phyloP scores from a whole-genome alignment of 2,797 vertebrate genomes.

The Stomatorhinus walkeri region DNA sequence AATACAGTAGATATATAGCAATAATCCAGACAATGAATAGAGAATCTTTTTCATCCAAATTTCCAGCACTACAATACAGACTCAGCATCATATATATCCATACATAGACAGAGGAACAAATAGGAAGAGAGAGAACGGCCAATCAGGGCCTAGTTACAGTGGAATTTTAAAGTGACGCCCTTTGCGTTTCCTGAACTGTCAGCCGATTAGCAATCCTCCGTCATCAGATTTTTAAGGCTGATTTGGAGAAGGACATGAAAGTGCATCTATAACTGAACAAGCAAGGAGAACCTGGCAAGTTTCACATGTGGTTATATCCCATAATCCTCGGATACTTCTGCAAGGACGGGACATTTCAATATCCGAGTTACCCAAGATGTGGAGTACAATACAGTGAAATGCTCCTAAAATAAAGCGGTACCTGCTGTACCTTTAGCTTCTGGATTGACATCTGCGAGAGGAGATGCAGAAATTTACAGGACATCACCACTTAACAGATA shows the following conservation, averaged over 20 bases:
- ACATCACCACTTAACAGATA: neutral
- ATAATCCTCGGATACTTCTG: neutral
- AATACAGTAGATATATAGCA: neutral
- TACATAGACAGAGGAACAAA: neutral
- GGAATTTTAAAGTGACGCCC: neutral
- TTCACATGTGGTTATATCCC: neutral
- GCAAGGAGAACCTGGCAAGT: neutral
- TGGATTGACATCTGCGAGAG: neutral
- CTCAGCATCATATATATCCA: conserved; percentile 18
- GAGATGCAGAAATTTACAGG: neutral
- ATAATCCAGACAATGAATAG: neutral
- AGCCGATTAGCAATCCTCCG: neutral
- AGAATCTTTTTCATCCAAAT: neutral
- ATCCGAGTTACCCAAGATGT: neutral
- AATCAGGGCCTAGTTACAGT: neutral
- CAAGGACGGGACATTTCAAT: neutral
- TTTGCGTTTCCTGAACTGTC: neutral
- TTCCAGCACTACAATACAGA: conserved; percentile 5
- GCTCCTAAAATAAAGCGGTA: neutral
- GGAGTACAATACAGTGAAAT: neutral
- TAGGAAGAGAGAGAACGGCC: neutral
- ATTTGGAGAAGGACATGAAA: neutral
- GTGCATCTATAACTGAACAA: neutral
- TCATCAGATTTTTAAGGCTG: neutral
- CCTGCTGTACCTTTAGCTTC: neutral